Base-by-base conservation (phyloP, 2,888 invertebrate genomes). In the Aelia acuminata region DNA sequence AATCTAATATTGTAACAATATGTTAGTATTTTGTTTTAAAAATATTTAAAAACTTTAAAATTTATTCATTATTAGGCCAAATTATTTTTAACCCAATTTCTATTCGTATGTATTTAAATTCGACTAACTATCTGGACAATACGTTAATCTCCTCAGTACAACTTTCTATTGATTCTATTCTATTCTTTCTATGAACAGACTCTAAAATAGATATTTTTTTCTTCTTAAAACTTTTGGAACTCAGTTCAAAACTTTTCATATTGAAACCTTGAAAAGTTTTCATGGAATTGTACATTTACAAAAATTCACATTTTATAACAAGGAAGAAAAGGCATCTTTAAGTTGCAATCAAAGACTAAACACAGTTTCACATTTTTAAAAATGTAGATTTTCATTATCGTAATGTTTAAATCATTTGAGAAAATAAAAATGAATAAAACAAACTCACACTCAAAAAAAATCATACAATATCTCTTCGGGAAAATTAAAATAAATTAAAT, bases 201-300 rank as follows among this genome's bases (percentile, higher is more conserved):
- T 85, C 85, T 85, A 85, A 53, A 85, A 85, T 53, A 53, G 85
- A 84, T 84, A 53, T 85, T 26, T 85, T 39, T 53, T 43, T 80
- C 20, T n/a, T 80, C 39, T 39, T 80, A 80, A 39, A 80, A 80
- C n/a, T 80, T 80, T 85, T 85, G 85, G 85, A 85, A 57, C 57
- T 85, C 85, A 85, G 85, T 85, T 85, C 85, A 85, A 85, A 49
- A 85, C 85, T 39, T 50, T 85, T 85, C 85, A 85, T 85, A 50
- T 50, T 26, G 84, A 49, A 48, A 39, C 22, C 11, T 43, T 53
- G 85, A 85, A 85, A 53, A 85, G 85, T 85, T 53, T 84, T 18
- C 43, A n/a, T 43, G 39, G 80, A 80, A 80, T 80, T 80, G 13
- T 80, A 80, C n/a, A 47, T 43, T 80, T 80, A 80, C n/a, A 80